Evolutionary conservation across 1,140 invertebrate genomes (phyloP).

Genomic region (Eupristina koningsbergeri): DNA sequence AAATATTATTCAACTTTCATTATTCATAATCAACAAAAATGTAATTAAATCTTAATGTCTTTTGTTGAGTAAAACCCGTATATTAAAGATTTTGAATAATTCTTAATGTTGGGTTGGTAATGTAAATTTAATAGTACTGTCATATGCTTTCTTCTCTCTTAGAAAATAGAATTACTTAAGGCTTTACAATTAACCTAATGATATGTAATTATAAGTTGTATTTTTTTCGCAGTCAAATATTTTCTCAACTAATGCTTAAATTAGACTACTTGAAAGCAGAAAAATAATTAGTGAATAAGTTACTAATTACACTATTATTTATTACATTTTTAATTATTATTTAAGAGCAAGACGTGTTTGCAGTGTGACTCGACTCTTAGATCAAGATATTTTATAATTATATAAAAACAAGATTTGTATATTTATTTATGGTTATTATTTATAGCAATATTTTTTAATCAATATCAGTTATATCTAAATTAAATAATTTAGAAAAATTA

Average conservation of each 20-base stretch:
- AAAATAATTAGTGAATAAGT: not conserved
- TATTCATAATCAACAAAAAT: too few species aligned
- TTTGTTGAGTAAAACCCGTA: not conserved
- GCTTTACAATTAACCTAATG: constrained; percentile 6
- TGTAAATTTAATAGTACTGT: not conserved
- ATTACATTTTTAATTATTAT: not conserved
- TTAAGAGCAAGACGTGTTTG: too few species aligned
- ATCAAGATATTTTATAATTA: not conserved
- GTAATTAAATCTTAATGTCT: not conserved
- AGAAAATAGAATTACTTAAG: not conserved
- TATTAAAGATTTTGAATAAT: not conserved
- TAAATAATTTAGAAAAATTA: too few species aligned
- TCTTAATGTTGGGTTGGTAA: not conserved
- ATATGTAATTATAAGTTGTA: not conserved
- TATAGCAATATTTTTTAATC: not conserved
- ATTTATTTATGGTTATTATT: not conserved
- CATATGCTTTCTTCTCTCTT: not conserved
- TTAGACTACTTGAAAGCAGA: not conserved
- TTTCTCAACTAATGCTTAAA: not conserved
- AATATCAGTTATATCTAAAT: not conserved
- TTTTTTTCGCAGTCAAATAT: not conserved
- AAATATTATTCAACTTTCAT: too few species aligned
- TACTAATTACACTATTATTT: not conserved
- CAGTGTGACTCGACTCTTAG: not conserved
- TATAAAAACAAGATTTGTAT: not conserved